Evolutionary conservation across 2,888 invertebrate genomes (phyloP), one percentile per base, ranked within the genome.

Genomic region (Drosophila mayaguana): DNA sequence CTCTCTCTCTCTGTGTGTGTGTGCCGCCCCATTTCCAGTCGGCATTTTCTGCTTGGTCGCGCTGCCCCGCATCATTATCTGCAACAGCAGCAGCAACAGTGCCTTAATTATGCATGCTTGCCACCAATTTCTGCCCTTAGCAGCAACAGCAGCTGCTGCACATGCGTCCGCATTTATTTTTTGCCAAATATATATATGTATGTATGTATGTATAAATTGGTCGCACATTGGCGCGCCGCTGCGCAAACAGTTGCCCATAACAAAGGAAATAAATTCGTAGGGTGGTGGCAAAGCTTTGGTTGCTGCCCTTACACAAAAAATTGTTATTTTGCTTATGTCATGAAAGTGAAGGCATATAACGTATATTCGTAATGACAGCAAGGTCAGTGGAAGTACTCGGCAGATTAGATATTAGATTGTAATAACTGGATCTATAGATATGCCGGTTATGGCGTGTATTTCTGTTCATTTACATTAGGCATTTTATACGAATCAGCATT

Each of bases 1-100:
- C n/a, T n/a, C n/a, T n/a, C n/a, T n/a, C n/a, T n/a, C n/a, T n/a
- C n/a, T n/a, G 3, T 16, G 2, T 12, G 8, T 51, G 18, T 40
- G 20, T 56, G 84, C 63, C 75, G 89, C 88, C 83, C 89, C 88
- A 89, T 85, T 89, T 85, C 84, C 84, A 82, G 83, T 88, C 73
- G 88, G 86, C 63, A 89, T 85, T 85, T 84, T 63, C 66, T 77
- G 88, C 67, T 45, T 63, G 61, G 60, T 22, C 59, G 56, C 65
- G 61, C 28, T 63, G 75, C 65, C 68, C 63, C 79, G 68, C 80
- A 75, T 71, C 72, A 82, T 80, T 78, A 71, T 63, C 75, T 40
- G 43, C 60, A 25, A 34, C 60, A 25, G 3, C 43, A 43, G 7
- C 54, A 62, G 2, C 45, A 45, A 45, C 54, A 62, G 76, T 46